These are phyloP conservation scores for Ennomos quercinarius DNA, from an alignment of 2,888 invertebrate genomes.

Conservation along the genomic window DNA sequence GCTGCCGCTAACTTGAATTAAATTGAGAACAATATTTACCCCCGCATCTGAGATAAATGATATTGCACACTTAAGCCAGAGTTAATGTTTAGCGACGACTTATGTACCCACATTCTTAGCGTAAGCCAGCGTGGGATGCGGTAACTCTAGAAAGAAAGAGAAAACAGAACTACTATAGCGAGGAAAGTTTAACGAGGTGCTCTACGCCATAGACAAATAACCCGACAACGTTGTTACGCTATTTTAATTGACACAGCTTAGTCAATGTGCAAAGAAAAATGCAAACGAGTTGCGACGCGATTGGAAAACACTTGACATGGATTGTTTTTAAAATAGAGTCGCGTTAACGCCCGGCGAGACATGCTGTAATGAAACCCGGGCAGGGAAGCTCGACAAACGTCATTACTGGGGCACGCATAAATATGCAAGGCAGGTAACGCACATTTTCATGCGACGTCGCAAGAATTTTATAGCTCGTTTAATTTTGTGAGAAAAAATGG, in stretches of 20 bases:
- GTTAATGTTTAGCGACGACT: constrained; percentile 77
- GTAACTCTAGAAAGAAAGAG: constrained; percentile 51
- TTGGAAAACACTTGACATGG: constrained; percentile 75
- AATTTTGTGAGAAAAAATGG: constrained; percentile 82
- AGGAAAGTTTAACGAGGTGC: constrained; percentile 56
- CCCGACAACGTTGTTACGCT: constrained; percentile 51
- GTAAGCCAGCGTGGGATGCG: constrained; percentile 58
- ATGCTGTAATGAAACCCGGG: constrained; percentile 75
- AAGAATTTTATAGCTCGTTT: constrained; percentile 85
- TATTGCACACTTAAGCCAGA: constrained; percentile 78
- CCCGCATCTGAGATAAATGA: constrained; percentile 77
- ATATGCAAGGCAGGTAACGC: constrained; percentile 85
- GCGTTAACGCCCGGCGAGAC: constrained; percentile 60
- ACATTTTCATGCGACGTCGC: constrained; percentile 85
- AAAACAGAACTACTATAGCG: constrained; percentile 51
- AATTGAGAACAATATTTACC: constrained; percentile 85
- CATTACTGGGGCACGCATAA: constrained; percentile 83
- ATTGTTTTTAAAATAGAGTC: constrained; percentile 74
- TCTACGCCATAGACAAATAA: constrained; percentile 56
- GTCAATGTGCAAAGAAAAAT: constrained; percentile 61
- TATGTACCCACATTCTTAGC: constrained; percentile 76
- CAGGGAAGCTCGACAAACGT: constrained; percentile 78
- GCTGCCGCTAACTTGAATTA: constrained; percentile 77
- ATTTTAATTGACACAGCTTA: constrained; percentile 69
- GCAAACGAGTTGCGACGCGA: constrained; percentile 68